phyloP scores from a whole-genome alignment of 1,140 invertebrate genomes.

The Scaptomyza pallida region DNA sequence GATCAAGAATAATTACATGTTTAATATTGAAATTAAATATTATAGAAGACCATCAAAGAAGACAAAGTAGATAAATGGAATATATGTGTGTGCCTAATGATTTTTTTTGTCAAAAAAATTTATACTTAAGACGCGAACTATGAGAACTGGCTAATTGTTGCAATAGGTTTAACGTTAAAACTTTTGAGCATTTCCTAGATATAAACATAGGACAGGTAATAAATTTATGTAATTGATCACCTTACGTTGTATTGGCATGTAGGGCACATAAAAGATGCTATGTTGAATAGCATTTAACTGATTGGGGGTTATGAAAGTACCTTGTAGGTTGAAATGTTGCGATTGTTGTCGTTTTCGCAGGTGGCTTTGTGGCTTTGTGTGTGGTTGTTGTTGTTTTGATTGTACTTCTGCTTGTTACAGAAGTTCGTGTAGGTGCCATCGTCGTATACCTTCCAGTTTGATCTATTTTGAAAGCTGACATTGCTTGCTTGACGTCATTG shows the following conservation, averaged over 20 bases:
- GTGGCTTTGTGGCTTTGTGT: constrained; percentile 48
- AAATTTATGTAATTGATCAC: no score
- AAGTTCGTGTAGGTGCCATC: constrained; percentile 8
- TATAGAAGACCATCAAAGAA: constrained; percentile 1
- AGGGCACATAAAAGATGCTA: not conserved
- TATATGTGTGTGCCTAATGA: not conserved
- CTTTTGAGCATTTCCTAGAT: no score
- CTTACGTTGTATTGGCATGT: not conserved
- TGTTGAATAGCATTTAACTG: not conserved
- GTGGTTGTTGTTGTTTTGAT: constrained; percentile 43
- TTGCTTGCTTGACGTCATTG: constrained; percentile 41
- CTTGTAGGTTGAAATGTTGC: constrained; percentile 50
- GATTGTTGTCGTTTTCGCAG: constrained; percentile 52
- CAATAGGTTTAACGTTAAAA: no score
- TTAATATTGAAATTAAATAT: constrained; percentile 15
- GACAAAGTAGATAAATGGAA: constrained; percentile 6
- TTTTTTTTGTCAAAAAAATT: no score
- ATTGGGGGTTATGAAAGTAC: constrained; percentile 49
- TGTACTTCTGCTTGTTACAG: constrained; percentile 34
- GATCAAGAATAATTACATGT: no score
- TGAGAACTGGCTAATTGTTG: not conserved
- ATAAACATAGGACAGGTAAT: no score
- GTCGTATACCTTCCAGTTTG: constrained; percentile 20
- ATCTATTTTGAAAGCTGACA: constrained; percentile 17
- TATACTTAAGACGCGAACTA: not conserved